These are phyloP conservation scores for Brachionus manjavacas DNA, from an alignment of 1,140 invertebrate species.

Conservation along the genomic window DNA sequence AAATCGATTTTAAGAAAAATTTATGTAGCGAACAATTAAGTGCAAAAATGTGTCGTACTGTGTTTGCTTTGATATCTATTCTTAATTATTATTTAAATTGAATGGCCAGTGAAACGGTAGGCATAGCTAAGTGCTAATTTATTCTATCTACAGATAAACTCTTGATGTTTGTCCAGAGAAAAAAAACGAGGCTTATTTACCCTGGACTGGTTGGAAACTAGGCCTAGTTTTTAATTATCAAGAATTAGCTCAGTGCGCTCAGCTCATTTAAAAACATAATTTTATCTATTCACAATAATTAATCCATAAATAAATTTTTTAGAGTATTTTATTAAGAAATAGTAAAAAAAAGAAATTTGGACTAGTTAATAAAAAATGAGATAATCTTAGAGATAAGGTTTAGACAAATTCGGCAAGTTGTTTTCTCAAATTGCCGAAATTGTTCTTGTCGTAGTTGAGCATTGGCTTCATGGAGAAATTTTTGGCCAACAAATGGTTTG, in stretches of 20 bases:
- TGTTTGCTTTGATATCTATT: constrained; percentile 10
- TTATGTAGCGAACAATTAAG: constrained; percentile 6
- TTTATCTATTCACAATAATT: background rate
- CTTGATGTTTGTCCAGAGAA: background rate
- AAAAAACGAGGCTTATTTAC: background rate
- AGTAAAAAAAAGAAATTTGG: background rate
- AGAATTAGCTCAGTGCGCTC: background rate
- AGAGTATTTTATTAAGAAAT: no score
- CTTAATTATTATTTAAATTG: constrained; percentile 3
- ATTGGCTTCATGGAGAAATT: constrained; percentile 11
- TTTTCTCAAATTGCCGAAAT: background rate
- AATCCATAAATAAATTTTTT: background rate
- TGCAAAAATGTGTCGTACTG: constrained; percentile 35
- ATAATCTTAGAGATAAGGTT: background rate
- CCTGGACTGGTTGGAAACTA: background rate
- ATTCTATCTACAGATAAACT: background rate
- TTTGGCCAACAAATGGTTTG: constrained; percentile 11
- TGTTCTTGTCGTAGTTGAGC: background rate
- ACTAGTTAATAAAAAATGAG: constrained; percentile 14
- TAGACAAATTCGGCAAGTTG: background rate
- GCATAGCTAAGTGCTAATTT: constrained; percentile 20
- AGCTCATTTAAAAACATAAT: background rate
- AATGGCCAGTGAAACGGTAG: no score
- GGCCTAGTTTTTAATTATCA: background rate
- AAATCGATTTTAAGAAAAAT: background rate